Evolutionary conservation across 2,113 vertebrate genomes (phyloP).

Genomic region (Rana temporaria): DNA sequence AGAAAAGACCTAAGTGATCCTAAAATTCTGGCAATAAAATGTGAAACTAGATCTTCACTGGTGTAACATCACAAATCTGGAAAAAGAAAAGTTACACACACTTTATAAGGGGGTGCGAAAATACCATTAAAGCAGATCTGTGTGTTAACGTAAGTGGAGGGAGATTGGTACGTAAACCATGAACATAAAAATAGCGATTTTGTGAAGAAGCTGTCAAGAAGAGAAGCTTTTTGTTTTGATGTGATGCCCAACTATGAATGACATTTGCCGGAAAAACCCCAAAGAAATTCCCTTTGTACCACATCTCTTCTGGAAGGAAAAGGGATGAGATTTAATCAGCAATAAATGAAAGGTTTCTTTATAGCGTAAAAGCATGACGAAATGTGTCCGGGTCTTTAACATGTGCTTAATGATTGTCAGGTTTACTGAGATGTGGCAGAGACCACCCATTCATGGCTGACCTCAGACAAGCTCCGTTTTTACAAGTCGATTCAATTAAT

Average conservation of each 20-base stretch:
- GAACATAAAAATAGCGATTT: background rate
- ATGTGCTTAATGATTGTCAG: constrained; percentile 3
- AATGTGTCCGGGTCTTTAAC: constrained; percentile 7
- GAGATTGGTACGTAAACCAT: background rate
- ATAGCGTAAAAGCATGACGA: constrained; percentile 16
- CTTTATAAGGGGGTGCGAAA: background rate
- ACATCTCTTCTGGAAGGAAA: constrained; percentile 3
- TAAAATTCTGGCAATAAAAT: background rate
- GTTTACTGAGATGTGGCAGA: background rate
- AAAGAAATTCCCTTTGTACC: constrained; percentile 19
- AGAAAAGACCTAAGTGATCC: too few relatives aligned
- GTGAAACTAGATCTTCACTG: background rate
- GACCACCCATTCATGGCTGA: constrained; percentile 38
- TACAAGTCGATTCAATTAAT: too few relatives aligned
- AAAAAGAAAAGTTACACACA: background rate
- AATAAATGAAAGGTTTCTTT: constrained; percentile 19
- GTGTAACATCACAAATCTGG: background rate
- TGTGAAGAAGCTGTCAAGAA: constrained; percentile 4
- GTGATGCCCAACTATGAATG: background rate
- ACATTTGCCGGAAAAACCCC: constrained; percentile 6
- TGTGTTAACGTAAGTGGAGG: too few relatives aligned
- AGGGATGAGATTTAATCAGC: constrained; percentile 20
- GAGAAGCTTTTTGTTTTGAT: background rate
- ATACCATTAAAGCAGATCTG: background rate
- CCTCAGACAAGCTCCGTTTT: background rate